Evolutionary conservation across 2,888 invertebrate genomes (phyloP), one percentile per base, ranked within the genome.

Genomic region (Yponomeuta sedellus): DNA sequence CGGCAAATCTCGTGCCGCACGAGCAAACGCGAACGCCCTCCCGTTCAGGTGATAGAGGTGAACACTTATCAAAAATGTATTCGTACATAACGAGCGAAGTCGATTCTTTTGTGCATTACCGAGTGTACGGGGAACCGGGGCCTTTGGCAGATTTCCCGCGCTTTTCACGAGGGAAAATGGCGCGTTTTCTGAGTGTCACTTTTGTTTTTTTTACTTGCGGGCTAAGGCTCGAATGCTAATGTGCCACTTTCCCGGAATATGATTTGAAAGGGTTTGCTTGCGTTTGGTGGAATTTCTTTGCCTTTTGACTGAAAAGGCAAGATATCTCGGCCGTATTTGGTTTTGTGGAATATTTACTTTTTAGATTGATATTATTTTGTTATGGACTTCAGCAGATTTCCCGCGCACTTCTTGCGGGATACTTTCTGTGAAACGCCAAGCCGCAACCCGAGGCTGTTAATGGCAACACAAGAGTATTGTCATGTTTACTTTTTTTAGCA

Each of bases 11-110:
- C 61, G 61, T 61, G 28, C n/a, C 61, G 61, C 20, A n/a, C 28
- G 4, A 20, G 12, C 19, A 19, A 57, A 28, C 19, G 58, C n/a
- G 34, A 65, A 58, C n/a, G 20, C 34, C 5, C 34, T n/a, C n/a
- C n/a, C 61, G 12, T 34, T n/a, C 28, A 34, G 39, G 61, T 58
- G 57, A 67, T 65, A 61, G 52, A 64, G 65, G 64, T 66, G 64
- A 68, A 64, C 66, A 68, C 68, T 68, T 68, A 68, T 68, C 68
- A 66, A 66, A 66, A 66, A 68, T 68, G 65, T 68, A 66, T 66
- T 66, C 65, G 20, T 64, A 65, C 64, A 28, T 44, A 67, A 44
- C 63, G 65, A 61, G 67, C 28, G 65, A 65, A 67, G 59, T 64
- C 65, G 67, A 61, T 62, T 67, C 56, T 20, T 34, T 52, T 52